Conservation (phyloP, 2,113 vertebrate genomes). For the rat (Rattus norvegicus) region GRCr8 NC_086033.1:79658001-79658500, state of each 20-base stretch:
- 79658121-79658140: background rate
- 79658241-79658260: background rate
- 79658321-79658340: background rate
- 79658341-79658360: background rate
- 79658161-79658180: background rate
- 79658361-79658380: background rate
- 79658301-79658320: background rate
- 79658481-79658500: background rate
- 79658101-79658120: conserved; percentile 5
- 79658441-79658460: background rate
- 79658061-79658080: conserved; percentile 13
- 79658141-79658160: background rate
- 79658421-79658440: background rate
- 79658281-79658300: background rate
- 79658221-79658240: conserved; percentile 17
- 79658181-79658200: background rate
- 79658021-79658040: background rate
- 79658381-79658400: background rate
- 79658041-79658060: background rate
- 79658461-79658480: background rate
- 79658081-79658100: background rate
- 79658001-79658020: background rate
- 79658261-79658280: background rate
- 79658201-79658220: background rate
- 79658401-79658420: background rate